Evolutionary conservation across 1,140 invertebrate genomes (phyloP).

Genomic region (Drosophila varians): DNA sequence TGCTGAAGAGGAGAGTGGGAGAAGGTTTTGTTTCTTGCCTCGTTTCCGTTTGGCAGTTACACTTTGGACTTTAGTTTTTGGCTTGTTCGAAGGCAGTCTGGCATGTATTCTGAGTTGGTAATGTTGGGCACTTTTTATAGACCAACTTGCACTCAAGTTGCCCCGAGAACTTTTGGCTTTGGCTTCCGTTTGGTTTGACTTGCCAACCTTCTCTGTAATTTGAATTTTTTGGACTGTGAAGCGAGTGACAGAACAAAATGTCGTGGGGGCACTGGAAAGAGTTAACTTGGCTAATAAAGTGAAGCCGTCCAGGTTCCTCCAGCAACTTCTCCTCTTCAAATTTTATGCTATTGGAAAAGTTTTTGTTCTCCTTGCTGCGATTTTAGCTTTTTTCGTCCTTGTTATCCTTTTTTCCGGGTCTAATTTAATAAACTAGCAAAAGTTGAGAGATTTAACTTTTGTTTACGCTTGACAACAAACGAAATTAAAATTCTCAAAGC

Average conservation of each 20-base stretch:
- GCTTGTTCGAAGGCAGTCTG: constrained; percentile 25
- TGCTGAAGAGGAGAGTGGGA: background rate
- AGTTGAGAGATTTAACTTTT: constrained; percentile 60
- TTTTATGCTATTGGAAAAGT: constrained; percentile 51
- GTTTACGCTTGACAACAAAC: constrained; percentile 27
- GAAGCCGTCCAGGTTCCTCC: background rate
- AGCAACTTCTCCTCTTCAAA: background rate
- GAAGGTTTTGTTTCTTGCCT: constrained; percentile 14
- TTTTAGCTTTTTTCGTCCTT: constrained; percentile 8
- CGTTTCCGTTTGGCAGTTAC: constrained; percentile 45
- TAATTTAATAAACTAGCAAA: constrained; percentile 73
- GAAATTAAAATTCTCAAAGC: constrained; percentile 34
- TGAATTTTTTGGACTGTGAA: constrained; percentile 78
- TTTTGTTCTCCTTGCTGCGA: constrained; percentile 31
- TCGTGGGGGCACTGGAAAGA: constrained; percentile 31
- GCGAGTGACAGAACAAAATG: constrained; percentile 41
- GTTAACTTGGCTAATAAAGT: constrained; percentile 76
- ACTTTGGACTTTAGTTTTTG: constrained; percentile 35
- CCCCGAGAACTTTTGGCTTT: constrained; percentile 66
- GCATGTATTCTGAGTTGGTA: constrained; percentile 45
- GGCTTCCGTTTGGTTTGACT: constrained; percentile 47
- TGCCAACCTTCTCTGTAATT: constrained; percentile 72
- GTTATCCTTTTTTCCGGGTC: constrained; percentile 18
- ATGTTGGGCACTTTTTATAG: constrained; percentile 44
- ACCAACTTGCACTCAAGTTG: constrained; percentile 55